A percentile compares a stretch with the other conserved stretches of the same genome.
These are phyloP conservation scores for Brachionus asplanchnoidis DNA, from an alignment of 1,140 invertebrate species.

Conservation along the genomic window DNA sequence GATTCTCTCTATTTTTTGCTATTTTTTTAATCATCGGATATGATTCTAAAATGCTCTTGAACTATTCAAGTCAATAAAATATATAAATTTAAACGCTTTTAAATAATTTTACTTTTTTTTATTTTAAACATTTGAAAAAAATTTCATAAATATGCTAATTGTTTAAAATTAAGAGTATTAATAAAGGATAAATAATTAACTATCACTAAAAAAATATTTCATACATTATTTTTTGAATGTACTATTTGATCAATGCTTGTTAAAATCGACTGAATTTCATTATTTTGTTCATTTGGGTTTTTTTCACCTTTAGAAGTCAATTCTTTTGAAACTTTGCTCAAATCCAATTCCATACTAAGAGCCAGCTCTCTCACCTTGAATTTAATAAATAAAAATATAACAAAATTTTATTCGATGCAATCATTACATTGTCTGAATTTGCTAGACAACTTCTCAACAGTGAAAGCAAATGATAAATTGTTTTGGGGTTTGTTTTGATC, in stretches of 20 bases:
- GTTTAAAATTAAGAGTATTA: too few species aligned
- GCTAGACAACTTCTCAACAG: slow-evolving; percentile 37
- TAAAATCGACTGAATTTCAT: neutral
- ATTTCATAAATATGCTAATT: too few species aligned
- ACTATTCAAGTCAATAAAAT: too few species aligned
- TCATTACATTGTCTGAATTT: neutral
- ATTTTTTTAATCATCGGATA: too few species aligned
- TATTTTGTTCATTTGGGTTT: neutral
- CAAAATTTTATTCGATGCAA: neutral
- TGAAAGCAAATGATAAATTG: slow-evolving; percentile 34
- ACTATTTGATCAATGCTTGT: slow-evolving; percentile 17
- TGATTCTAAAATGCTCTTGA: too few species aligned
- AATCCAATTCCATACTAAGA: slow-evolving; percentile 11
- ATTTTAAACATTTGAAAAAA: too few species aligned
- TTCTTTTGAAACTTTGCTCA: neutral
- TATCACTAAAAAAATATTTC: neutral
- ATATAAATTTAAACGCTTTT: too few species aligned
- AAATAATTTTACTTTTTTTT: too few species aligned
- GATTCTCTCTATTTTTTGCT: too few species aligned
- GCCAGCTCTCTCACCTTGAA: slow-evolving; percentile 15
- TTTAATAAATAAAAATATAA: neutral
- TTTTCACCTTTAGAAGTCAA: neutral
- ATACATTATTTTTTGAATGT: neutral
- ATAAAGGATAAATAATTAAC: neutral
- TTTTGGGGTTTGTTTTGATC: neutral